Evolutionary conservation across 1,140 invertebrate genomes (phyloP).

Genomic region (Drosophila prosaltans): DNA sequence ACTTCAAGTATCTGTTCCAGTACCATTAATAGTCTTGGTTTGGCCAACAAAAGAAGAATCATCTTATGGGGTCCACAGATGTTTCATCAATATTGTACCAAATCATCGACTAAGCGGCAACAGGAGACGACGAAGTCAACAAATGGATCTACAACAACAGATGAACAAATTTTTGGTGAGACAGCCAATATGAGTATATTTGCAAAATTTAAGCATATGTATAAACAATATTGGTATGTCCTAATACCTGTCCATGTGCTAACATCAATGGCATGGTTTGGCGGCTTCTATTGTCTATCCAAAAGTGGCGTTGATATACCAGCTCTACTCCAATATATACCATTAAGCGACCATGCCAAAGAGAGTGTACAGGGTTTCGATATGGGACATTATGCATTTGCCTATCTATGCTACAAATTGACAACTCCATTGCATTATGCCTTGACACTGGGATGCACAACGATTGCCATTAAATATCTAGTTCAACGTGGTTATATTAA

Average conservation of each 20-base stretch:
- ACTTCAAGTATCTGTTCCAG: background rate
- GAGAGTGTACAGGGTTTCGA: slow-evolving; percentile 89
- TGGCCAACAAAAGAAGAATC: background rate
- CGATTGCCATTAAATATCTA: slow-evolving; percentile 87
- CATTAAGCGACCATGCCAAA: slow-evolving; percentile 90
- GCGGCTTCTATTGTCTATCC: slow-evolving; percentile 92
- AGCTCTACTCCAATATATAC: slow-evolving; percentile 88
- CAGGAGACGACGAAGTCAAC: slow-evolving; percentile 22
- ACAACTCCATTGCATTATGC: slow-evolving; percentile 95
- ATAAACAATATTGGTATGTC: slow-evolving; percentile 97
- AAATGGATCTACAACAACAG: too few species aligned
- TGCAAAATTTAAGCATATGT: slow-evolving; percentile 94
- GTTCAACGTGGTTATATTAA: slow-evolving; percentile 87
- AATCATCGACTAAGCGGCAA: slow-evolving; percentile 25
- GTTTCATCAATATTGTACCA: slow-evolving; percentile 40
- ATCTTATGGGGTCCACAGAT: slow-evolving; percentile 21
- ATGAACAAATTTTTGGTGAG: slow-evolving; percentile 58
- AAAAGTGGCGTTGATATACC: slow-evolving; percentile 95
- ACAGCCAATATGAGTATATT: slow-evolving; percentile 85
- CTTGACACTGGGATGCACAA: slow-evolving; percentile 93
- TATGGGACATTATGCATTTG: slow-evolving; percentile 93
- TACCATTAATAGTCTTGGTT: too few species aligned
- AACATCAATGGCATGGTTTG: slow-evolving; percentile 94
- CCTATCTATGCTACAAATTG: slow-evolving; percentile 96
- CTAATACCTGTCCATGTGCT: slow-evolving; percentile 94